These are phyloP conservation scores for Polymixis flavicincta DNA, from an alignment of 2,888 invertebrate species.

Conservation along the genomic window DNA sequence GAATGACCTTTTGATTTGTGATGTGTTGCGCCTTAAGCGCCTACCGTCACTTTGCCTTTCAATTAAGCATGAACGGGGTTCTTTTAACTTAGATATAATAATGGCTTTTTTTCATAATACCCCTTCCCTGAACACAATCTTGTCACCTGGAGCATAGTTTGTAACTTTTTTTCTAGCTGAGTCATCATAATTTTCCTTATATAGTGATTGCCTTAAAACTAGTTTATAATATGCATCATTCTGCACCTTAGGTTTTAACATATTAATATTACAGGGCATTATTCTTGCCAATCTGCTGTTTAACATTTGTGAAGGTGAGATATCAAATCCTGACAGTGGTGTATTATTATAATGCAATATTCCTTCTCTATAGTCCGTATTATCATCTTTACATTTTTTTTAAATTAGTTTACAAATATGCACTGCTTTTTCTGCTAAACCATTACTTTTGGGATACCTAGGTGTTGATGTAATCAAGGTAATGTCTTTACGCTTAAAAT, in stretches of 20 bases:
- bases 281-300: neutral
- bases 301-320: constrained; percentile 1
- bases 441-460: neutral
- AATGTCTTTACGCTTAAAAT: neutral
- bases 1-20: neutral
- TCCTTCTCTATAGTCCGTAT: constrained; percentile 1
- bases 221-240: neutral
- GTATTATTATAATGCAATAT: constrained; percentile 3
- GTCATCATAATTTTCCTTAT: neutral
- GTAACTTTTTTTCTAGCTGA: neutral
- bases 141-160: neutral
- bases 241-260: neutral
- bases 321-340: neutral
- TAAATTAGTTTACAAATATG: constrained; percentile 2
- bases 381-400: constrained; percentile 1
- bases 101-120: neutral
- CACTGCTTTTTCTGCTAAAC: neutral
- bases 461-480: neutral
- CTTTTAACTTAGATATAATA: neutral
- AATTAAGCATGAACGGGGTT: neutral
- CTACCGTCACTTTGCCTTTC: neutral
- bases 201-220: neutral
- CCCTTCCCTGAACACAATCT: neutral
- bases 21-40: constrained; percentile 2
- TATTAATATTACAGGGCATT: constrained; percentile 3